Conservation (phyloP, 2,797 vertebrate genomes). For the Syngnathus rostellatus region DNA sequence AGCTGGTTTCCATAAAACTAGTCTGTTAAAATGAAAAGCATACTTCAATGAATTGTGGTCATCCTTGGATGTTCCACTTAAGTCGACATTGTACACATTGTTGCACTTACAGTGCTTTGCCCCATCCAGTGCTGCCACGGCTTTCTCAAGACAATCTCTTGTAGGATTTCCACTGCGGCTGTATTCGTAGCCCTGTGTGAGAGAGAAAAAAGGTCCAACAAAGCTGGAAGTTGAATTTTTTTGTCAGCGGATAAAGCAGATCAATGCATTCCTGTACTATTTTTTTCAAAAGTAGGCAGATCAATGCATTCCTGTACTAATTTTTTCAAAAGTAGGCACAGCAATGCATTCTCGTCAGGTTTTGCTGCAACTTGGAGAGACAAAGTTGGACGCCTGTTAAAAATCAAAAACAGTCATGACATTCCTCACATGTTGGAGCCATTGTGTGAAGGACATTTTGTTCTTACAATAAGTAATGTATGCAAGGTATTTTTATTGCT, state of each 20-base stretch:
- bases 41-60: not conserved
- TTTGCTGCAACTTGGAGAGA: not conserved
- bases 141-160: conserved; percentile 83
- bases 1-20: not conserved
- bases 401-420: not conserved
- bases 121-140: conserved; percentile 81
- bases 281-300: not conserved
- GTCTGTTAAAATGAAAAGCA: not conserved
- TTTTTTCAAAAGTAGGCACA: not conserved
- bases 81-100: not conserved
- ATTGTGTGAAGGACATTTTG: not conserved
- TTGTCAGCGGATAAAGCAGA: not conserved
- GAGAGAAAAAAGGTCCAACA: not conserved
- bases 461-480: not conserved
- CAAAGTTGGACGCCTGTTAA: not conserved
- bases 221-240: no score
- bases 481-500: not conserved
- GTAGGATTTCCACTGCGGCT: conserved; percentile 91
- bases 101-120: conserved; percentile 81
- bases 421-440: not conserved
- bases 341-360: not conserved
- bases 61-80: not conserved
- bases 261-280: not conserved
- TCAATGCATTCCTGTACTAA: not conserved
- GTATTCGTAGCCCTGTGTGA: conserved; percentile 81